These are phyloP conservation scores for Emmelina monodactyla DNA, from an alignment of 2,888 invertebrate species.

Conservation along the genomic window DNA sequence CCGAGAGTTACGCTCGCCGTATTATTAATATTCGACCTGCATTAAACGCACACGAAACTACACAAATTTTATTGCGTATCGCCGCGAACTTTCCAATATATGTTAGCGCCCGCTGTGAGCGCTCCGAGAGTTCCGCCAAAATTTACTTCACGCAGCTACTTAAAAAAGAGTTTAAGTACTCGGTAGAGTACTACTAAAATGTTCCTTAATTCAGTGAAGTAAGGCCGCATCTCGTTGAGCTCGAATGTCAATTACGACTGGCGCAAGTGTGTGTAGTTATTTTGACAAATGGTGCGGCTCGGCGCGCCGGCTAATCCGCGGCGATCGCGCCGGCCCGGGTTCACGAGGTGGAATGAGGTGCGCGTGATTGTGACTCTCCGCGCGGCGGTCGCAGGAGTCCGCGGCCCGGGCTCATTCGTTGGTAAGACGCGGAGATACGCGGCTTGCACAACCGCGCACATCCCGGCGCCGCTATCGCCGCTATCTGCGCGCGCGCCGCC, in stretches of 20 bases:
- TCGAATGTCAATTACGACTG: not conserved
- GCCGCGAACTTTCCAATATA: slow-evolving; percentile 1
- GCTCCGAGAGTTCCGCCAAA: not conserved
- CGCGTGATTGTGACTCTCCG: not conserved
- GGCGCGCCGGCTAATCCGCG: not conserved
- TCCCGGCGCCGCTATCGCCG: no score
- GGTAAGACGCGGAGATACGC: no score
- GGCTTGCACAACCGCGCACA: no score
- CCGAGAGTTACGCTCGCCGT: not conserved
- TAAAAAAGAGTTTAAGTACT: not conserved
- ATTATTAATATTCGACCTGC: slow-evolving; percentile 1
- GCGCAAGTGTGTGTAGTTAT: not conserved
- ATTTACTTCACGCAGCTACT: not conserved
- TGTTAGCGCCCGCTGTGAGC: not conserved
- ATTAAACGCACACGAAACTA: not conserved
- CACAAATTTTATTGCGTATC: slow-evolving; percentile 1
- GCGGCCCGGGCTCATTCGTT: no score
- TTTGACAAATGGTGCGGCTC: not conserved
- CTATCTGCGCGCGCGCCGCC: no score
- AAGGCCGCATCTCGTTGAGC: not conserved
- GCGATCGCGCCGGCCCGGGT: not conserved
- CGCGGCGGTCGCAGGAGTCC: no score
- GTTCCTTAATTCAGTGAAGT: not conserved
- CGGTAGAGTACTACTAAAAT: not conserved
- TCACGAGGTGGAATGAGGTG: not conserved